Conservation (phyloP, 2,797 vertebrate genomes). For the Ciconia nigra region DNA sequence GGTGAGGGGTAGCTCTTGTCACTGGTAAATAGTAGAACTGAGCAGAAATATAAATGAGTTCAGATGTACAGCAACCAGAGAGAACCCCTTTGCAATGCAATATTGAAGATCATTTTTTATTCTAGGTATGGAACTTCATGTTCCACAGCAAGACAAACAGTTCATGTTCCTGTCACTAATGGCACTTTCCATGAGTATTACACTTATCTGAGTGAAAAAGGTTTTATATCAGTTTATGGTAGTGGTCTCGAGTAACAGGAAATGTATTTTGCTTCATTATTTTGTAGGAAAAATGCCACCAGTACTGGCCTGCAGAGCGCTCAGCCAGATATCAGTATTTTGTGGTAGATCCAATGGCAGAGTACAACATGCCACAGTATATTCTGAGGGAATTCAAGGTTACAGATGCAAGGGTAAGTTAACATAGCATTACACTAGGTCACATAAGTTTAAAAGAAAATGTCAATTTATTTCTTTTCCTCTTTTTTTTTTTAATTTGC, state of each 20-base stretch:
- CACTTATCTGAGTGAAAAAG: background rate
- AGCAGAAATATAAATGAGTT: background rate
- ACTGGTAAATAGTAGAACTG: background rate
- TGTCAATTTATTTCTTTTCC: background rate
- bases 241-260: background rate
- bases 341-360: constrained; percentile 99
- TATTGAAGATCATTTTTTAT: background rate
- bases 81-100: background rate
- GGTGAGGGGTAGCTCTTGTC: background rate
- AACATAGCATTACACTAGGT: background rate
- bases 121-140: background rate
- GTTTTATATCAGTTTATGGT: background rate
- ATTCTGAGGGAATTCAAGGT: constrained; percentile 99
- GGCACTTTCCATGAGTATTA: background rate
- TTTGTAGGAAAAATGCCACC: constrained; percentile 94
- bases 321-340: constrained; percentile 99
- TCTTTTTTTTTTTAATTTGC: background rate
- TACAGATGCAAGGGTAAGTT: constrained; percentile 97
- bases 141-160: background rate
- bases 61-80: fast-evolving
- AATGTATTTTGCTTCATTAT: background rate
- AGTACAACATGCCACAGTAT: constrained; percentile 99
- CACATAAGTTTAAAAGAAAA: background rate
- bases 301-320: constrained; percentile 98
- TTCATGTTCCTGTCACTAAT: background rate